These are phyloP conservation scores for Notocelia uddmanniana DNA, from an alignment of 2,888 invertebrate species.

Conservation along the genomic window DNA sequence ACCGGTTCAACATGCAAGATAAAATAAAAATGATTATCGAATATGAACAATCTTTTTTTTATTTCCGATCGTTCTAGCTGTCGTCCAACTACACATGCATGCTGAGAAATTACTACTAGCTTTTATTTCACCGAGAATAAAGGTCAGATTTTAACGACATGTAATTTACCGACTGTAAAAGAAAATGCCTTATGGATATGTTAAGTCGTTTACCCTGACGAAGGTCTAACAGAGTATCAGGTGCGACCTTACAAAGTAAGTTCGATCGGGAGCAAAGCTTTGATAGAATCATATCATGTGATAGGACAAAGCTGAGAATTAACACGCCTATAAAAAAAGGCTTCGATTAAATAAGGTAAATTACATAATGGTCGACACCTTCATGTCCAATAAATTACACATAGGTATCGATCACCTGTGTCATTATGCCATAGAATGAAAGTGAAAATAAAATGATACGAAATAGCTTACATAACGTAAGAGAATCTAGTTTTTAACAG, in stretches of 20 bases:
- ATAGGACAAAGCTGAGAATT: background rate
- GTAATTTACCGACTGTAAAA: background rate
- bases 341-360: no score
- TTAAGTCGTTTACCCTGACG: conserved; percentile 40
- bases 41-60: conserved; percentile 24
- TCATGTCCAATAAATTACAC: no score
- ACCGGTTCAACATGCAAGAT: no score
- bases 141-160: background rate
- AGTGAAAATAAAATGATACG: no score
- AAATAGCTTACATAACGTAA: no score
- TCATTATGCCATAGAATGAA: no score
- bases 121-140: background rate
- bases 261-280: conserved; percentile 34
- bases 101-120: background rate
- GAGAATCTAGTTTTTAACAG: no score
- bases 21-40: background rate
- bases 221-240: conserved; percentile 43
- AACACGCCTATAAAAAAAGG: background rate
- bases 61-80: conserved; percentile 27
- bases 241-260: conserved; percentile 40
- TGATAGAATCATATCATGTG: conserved; percentile 40
- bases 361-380: no score
- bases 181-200: conserved; percentile 23
- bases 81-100: background rate
- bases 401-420: no score